Percentiles rank a stretch among this genome's conserved stretches.
Conservation (phyloP, 2,797 vertebrate genomes). For the Picus viridis region DNA sequence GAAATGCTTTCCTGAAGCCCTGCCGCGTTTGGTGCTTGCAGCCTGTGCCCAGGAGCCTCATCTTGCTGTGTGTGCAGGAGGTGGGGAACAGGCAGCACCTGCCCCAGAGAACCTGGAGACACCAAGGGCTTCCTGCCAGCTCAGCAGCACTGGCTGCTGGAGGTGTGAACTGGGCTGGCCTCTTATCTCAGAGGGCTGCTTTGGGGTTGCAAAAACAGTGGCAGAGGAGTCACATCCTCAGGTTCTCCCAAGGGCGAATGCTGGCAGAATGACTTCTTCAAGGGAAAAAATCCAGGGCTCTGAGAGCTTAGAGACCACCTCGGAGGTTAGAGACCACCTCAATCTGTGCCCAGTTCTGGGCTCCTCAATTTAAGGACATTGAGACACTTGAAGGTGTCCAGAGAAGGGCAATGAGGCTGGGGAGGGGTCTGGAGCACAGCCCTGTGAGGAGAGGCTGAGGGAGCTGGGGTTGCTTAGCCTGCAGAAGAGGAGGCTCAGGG, state of each 20-base stretch:
- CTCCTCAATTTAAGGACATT: too few species aligned
- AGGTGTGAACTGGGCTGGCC: neutral
- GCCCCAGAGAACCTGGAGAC: too few species aligned
- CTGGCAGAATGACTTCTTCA: neutral
- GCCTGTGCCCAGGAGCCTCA: neutral
- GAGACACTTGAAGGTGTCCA: too few species aligned
- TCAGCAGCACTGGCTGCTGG: neutral
- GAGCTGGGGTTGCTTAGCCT: too few species aligned
- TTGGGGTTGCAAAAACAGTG: neutral
- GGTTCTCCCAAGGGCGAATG: neutral
- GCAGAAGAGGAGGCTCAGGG: too few species aligned
- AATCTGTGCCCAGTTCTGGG: too few species aligned
- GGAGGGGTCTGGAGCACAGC: too few species aligned
- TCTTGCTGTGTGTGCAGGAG: rapidly evolving
- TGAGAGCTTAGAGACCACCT: too few species aligned
- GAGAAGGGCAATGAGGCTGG: too few species aligned
- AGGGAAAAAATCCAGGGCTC: neutral
- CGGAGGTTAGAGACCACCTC: too few species aligned
- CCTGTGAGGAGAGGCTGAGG: too few species aligned
- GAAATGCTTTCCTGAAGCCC: neutral
- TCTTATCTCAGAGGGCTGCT: too few species aligned
- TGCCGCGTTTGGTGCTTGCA: neutral
- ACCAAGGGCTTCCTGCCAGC: neutral
- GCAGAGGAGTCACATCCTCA: neutral
- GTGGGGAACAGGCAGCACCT: neutral